Percentiles rank a stretch among this genome's conserved stretches.
phyloP scores from a whole-genome alignment of 2,888 invertebrate genomes.

The Melipona bicolor region DNA sequence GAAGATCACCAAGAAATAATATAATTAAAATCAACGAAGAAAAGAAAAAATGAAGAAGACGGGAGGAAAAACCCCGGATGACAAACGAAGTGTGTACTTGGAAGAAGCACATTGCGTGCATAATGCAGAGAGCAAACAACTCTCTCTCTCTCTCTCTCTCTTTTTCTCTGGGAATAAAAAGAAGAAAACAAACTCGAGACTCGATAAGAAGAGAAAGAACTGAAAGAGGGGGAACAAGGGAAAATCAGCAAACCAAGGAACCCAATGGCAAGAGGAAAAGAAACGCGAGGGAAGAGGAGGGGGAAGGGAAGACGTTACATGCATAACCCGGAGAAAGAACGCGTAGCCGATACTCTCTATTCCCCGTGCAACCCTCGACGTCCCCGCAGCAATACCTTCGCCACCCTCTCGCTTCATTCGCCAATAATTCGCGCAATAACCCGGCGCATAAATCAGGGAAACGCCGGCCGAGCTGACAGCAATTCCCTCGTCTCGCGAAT shows the following conservation, averaged over 20 bases:
- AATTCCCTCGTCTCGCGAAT: neutral
- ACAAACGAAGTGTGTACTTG: too few relatives aligned
- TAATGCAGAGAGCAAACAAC: too few relatives aligned
- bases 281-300: neutral
- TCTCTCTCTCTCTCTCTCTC: too few relatives aligned
- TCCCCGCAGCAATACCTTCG: neutral
- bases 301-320: neutral
- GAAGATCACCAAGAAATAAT: neutral
- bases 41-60: neutral
- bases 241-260: neutral
- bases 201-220: neutral
- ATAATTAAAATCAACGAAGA: neutral
- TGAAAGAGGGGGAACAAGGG: neutral
- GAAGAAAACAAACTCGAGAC: too few relatives aligned
- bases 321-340: neutral
- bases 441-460: slow-evolving; percentile 1
- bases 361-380: neutral
- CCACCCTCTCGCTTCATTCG: neutral
- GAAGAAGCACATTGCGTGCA: too few relatives aligned
- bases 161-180: too few relatives aligned
- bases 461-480: neutral
- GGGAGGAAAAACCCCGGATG: too few relatives aligned
- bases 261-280: neutral
- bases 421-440: slow-evolving; percentile 11
- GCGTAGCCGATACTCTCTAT: neutral